A percentile compares a stretch with the other conserved stretches of the same genome.
Evolutionary conservation across 2,113 vertebrate species (phyloP).

Genomic region (Sylvia atricapilla): DNA sequence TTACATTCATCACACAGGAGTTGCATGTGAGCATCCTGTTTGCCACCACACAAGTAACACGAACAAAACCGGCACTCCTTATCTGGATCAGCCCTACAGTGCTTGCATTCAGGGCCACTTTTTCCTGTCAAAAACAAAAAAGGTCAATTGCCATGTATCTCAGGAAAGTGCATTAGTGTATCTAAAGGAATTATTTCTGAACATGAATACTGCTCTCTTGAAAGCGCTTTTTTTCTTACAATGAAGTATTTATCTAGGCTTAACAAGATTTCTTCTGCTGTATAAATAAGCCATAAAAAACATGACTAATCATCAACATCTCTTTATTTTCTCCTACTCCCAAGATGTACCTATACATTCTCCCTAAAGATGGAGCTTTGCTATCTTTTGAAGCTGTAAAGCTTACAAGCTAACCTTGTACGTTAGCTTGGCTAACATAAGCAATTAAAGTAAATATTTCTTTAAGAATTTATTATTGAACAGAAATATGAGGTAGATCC

Average conservation of each 20-base stretch:
- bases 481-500: neutral
- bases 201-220: neutral
- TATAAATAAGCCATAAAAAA: neutral
- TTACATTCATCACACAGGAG: conserved; percentile 98
- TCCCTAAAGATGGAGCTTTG: neutral
- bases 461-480: neutral
- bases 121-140: conserved; percentile 81
- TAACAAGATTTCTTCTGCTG: neutral
- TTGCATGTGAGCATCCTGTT: conserved; percentile 97
- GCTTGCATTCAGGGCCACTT: conserved; percentile 96
- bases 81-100: conserved; percentile 94
- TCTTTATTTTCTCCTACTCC: neutral
- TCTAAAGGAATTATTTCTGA: neutral
- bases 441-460: neutral
- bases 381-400: neutral
- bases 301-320: neutral
- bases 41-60: conserved; percentile 94
- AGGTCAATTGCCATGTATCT: conserved; percentile 9
- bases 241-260: neutral
- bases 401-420: neutral
- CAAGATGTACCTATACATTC: neutral
- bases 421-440: neutral
- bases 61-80: conserved; percentile 93
- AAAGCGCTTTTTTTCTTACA: neutral
- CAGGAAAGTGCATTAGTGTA: neutral